Evolutionary conservation across 2,888 invertebrate genomes (phyloP).

Genomic region (Marasmarcha lunaedactyla): DNA sequence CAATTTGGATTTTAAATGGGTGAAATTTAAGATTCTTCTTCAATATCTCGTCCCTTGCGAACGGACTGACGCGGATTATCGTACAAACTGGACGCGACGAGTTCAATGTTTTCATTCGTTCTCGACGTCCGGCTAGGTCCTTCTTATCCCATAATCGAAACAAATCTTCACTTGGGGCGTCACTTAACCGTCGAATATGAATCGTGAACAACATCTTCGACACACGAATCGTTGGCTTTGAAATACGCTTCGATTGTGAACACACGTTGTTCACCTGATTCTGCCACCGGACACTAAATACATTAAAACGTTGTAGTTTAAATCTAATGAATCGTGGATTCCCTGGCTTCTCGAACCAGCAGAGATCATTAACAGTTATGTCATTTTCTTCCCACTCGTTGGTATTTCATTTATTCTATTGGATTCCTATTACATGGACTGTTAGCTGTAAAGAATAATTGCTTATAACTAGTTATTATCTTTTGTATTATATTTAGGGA

Average conservation of each 20-base stretch:
- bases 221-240: not conserved
- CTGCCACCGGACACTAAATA: no score
- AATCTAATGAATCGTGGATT: no score
- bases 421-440: no score
- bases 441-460: no score
- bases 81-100: conserved; percentile 10
- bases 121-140: conserved; percentile 11
- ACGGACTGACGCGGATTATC: conserved; percentile 12
- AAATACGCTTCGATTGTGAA: conserved; percentile 1
- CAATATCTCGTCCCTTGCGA: conserved; percentile 13
- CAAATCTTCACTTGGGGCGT: conserved; percentile 7
- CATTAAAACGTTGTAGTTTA: no score
- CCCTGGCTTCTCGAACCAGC: no score
- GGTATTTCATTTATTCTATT: no score
- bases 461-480: no score
- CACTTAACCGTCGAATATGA: conserved; percentile 10
- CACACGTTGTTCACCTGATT: conserved; percentile 4
- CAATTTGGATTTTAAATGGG: conserved; percentile 15
- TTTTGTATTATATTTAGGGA: no score
- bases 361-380: no score
- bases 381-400: no score
- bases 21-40: conserved; percentile 12
- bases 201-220: conserved; percentile 8
- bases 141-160: conserved; percentile 3
- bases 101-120: conserved; percentile 10